Base-by-base conservation (phyloP, 2,888 invertebrate genomes). In the Brenthis ino region DNA sequence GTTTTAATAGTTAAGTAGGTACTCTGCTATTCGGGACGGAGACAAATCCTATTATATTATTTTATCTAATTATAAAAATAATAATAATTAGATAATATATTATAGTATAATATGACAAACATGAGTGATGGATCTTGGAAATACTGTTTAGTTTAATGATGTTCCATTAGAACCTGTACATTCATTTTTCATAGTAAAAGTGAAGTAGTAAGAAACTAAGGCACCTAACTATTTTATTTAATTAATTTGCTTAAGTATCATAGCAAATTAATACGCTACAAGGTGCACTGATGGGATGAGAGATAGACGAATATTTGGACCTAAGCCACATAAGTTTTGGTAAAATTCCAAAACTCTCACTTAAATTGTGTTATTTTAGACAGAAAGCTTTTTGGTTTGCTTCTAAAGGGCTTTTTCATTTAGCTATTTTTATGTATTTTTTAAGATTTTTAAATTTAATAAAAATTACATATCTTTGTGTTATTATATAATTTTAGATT, bases 341-440 rank as follows among this genome's bases (percentile, higher is more conserved):
- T 57, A 57, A 24, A 48, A 24, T 57, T 60, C 67, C 68, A 65
- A 71, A 50, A 61, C 65, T 71, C 68, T 68, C 68, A 58, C 58
- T 58, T n/a, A 54, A 33, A 13, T 33, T 4, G 16, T 50, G 1
- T 20, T 8, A 8, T 57, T 57, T 16, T 50, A 50, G 50, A 37
- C 8, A 11, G 37, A 43, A 37, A 43, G 37, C 8, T 43, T 43
- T 43, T 8, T 43, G 11, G 11, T 43, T 43, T 43, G 1, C 11
- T 11, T 11, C 37, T 43, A 11, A 43, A 43, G 37, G 11, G 37
- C 37, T 11, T 37, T 43, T 43, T 1, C 2, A 1, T 37, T 4
- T 37, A 37, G 37, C 37, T 37, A 33, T 20, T 20, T 6, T 37
- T 37, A 8, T 37, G 6, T 37, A 37, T 6, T 33, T 33, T 33